These are phyloP conservation scores for Stegostoma tigrinum DNA, from an alignment of 2,113 vertebrate genomes.

Conservation along the genomic window DNA sequence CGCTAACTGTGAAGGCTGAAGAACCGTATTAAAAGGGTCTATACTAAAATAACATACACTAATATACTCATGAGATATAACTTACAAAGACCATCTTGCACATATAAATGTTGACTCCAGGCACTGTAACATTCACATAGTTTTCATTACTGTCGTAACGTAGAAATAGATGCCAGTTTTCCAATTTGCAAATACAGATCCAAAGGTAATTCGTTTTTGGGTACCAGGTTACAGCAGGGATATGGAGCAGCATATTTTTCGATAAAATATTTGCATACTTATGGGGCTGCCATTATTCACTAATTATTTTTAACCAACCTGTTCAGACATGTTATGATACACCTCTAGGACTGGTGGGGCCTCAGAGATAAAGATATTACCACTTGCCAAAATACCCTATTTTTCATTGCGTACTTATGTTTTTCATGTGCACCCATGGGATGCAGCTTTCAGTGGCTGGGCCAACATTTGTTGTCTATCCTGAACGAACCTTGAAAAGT, in stretches of 20 bases:
- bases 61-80: background rate
- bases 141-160: background rate
- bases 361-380: no score
- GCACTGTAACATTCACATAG: background rate
- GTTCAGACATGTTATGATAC: no score
- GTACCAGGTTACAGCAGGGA: background rate
- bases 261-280: background rate
- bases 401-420: no score
- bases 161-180: background rate
- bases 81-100: background rate
- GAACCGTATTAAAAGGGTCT: background rate
- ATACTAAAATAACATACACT: no score
- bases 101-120: background rate
- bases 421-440: no score
- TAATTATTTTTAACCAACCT: background rate
- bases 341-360: no score
- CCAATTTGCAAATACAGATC: background rate
- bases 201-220: background rate
- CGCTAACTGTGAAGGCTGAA: background rate
- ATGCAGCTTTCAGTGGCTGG: no score
- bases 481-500: no score
- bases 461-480: no score
- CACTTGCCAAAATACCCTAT: no score
- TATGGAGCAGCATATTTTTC: background rate
- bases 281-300: background rate